These are phyloP conservation scores for Baccha elongata DNA, from an alignment of 2,888 invertebrate species.

Conservation along the genomic window DNA sequence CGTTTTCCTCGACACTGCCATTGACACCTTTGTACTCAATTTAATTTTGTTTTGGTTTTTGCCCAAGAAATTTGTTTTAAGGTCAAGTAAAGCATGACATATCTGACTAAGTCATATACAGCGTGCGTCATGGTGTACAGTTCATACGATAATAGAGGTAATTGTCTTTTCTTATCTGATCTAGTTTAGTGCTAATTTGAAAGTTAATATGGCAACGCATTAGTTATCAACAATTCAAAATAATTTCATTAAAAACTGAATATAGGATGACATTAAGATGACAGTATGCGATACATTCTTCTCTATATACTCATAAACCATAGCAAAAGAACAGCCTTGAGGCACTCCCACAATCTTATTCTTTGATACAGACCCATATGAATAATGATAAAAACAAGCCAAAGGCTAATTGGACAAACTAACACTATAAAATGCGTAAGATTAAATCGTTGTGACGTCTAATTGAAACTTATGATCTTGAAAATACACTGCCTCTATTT, in stretches of 20 bases:
- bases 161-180: background rate
- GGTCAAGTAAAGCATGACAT: conserved; percentile 29
- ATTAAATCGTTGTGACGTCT: conserved; percentile 47
- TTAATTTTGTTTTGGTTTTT: background rate
- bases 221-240: conserved; percentile 23
- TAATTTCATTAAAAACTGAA: conserved; percentile 20
- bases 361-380: conserved; percentile 17
- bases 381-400: conserved; percentile 9
- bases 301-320: too few relatives aligned
- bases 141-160: background rate
- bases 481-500: conserved; percentile 37
- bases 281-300: conserved; percentile 15
- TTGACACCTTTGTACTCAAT: conserved; percentile 54
- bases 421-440: conserved; percentile 16
- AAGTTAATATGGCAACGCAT: conserved; percentile 20
- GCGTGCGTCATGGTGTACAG: conserved; percentile 11
- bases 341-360: conserved; percentile 46
- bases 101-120: conserved; percentile 34
- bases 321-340: conserved; percentile 21
- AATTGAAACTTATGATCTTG: conserved; percentile 68
- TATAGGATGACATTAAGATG: conserved; percentile 19
- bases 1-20: conserved; percentile 59
- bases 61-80: conserved; percentile 23
- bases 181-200: background rate
- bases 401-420: conserved; percentile 44